Conservation (phyloP, 2,797 vertebrate genomes). For the Leucoraja ocellata region DNA sequence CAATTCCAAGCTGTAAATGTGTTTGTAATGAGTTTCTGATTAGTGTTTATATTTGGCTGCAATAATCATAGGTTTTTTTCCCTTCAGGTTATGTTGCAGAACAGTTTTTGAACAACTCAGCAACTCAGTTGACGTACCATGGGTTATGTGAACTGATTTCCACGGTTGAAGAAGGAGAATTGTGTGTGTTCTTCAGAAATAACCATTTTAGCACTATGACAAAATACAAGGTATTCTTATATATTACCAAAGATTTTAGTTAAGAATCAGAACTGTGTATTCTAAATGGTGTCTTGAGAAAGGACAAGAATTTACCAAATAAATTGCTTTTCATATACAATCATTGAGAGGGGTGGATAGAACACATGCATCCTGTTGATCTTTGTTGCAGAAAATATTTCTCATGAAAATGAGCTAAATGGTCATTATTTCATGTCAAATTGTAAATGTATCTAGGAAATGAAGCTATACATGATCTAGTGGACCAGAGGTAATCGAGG, state of each 20-base stretch:
- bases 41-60: neutral
- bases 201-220: constrained; percentile 99
- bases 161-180: constrained; percentile 91
- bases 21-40: neutral
- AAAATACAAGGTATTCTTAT: constrained; percentile 83
- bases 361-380: neutral
- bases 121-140: constrained; percentile 94
- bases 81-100: constrained; percentile 83
- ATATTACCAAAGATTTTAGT: neutral
- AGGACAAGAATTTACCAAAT: neutral
- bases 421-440: neutral
- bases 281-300: neutral
- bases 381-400: neutral
- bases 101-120: constrained; percentile 91
- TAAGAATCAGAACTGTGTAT: neutral
- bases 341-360: no score
- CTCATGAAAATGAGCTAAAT: neutral
- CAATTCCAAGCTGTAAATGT: neutral
- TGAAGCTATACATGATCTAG: neutral
- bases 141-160: constrained; percentile 92
- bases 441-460: neutral
- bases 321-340: neutral
- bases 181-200: constrained; percentile 98
- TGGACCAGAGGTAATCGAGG: neutral
- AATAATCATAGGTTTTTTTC: constrained; percentile 1